phyloP scores from a whole-genome alignment of 2,888 invertebrate genomes.

The Deilephila porcellus region DNA sequence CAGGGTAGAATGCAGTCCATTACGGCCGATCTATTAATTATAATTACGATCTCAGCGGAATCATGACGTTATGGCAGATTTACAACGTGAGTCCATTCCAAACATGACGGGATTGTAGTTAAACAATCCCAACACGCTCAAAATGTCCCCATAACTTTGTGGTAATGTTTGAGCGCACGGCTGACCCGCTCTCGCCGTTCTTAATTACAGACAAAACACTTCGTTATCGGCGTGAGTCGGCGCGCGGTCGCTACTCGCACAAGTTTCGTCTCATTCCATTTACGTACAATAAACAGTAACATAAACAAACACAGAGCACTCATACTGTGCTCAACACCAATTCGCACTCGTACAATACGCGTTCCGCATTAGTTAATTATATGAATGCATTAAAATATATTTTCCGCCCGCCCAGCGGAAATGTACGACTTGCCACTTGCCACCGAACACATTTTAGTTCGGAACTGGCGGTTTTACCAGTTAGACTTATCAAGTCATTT shows the following conservation, averaged over 20 bases:
- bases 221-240: constrained; percentile 63
- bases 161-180: constrained; percentile 63
- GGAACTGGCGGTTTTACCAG: constrained; percentile 13
- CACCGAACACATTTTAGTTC: constrained; percentile 17
- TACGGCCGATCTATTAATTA: constrained; percentile 50
- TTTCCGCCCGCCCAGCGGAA: constrained; percentile 54
- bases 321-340: constrained; percentile 57
- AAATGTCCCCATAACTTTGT: constrained; percentile 74
- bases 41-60: constrained; percentile 54
- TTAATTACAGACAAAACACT: constrained; percentile 82
- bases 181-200: constrained; percentile 70
- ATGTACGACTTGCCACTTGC: constrained; percentile 21
- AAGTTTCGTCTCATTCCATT: constrained; percentile 70
- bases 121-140: constrained; percentile 66
- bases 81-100: constrained; percentile 60
- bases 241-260: constrained; percentile 49
- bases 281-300: constrained; percentile 70
- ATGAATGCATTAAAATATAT: constrained; percentile 43
- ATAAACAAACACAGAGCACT: constrained; percentile 66
- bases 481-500: constrained; percentile 48
- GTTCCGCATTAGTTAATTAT: constrained; percentile 55
- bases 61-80: constrained; percentile 61
- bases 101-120: constrained; percentile 68
- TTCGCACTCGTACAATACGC: constrained; percentile 59
- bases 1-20: constrained; percentile 43